Percentiles rank a stretch among this genome's conserved stretches.
phyloP scores from a whole-genome alignment of 2,888 invertebrate genomes.

The Nebria brevicollis region DNA sequence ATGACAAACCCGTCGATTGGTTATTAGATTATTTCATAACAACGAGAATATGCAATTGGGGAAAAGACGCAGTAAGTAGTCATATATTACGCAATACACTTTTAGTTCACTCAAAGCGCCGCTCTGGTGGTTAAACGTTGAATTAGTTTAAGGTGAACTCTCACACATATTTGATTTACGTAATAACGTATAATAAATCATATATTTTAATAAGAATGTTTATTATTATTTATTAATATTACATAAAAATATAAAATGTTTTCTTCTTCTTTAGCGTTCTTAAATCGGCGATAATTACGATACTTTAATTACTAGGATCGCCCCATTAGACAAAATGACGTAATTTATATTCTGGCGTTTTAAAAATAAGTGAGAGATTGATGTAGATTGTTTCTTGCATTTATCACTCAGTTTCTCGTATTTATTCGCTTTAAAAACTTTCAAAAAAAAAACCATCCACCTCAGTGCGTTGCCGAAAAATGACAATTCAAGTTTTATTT shows the following conservation, averaged over 20 bases:
- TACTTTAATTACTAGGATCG: too few species aligned
- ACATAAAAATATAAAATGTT: too few species aligned
- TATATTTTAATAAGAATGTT: too few species aligned
- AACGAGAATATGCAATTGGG: slow-evolving; percentile 88
- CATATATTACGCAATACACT: neutral
- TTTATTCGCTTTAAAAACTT: neutral
- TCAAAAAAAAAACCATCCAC: neutral
- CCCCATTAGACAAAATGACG: neutral
- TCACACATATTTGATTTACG: too few species aligned
- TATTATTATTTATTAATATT: too few species aligned
- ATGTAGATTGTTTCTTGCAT: neutral
- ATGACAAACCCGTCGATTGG: slow-evolving; percentile 98
- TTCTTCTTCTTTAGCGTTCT: too few species aligned
- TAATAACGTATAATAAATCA: too few species aligned
- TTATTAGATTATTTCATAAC: slow-evolving; percentile 88
- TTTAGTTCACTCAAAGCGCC: neutral
- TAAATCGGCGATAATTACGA: too few species aligned
- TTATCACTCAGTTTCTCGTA: neutral
- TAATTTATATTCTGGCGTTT: neutral
- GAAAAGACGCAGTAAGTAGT: slow-evolving; percentile 75
- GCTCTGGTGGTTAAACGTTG: too few species aligned
- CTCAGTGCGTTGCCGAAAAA: neutral
- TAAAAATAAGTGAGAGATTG: neutral
- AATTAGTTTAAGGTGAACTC: too few species aligned
- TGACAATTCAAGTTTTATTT: neutral